Evolutionary conservation across 2,113 vertebrate genomes (phyloP).

Genomic region (Phylloscopus trochiloides): DNA sequence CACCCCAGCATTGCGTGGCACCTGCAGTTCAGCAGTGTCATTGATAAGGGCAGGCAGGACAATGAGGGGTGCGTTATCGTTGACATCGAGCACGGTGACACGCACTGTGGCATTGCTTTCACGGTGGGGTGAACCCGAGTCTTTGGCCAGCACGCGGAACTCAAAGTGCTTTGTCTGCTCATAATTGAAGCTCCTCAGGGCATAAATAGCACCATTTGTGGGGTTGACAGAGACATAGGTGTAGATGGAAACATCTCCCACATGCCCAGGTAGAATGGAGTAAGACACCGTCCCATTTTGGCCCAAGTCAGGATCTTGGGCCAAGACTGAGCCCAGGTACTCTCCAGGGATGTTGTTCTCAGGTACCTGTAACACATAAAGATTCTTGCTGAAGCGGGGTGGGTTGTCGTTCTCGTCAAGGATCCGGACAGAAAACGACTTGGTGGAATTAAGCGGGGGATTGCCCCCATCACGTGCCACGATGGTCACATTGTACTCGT

Average conservation of each 20-base stretch:
- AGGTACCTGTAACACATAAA: slow-evolving; percentile 95
- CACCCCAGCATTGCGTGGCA: slow-evolving; percentile 92
- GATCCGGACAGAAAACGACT: slow-evolving; percentile 93
- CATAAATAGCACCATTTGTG: slow-evolving; percentile 96
- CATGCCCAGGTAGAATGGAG: slow-evolving; percentile 91
- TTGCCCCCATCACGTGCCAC: slow-evolving; percentile 93
- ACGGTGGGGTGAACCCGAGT: slow-evolving; percentile 92
- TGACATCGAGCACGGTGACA: slow-evolving; percentile 93
- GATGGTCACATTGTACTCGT: slow-evolving; percentile 96
- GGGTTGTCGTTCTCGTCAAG: slow-evolving; percentile 97
- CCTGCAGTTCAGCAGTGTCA: slow-evolving; percentile 95
- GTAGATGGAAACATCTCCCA: slow-evolving; percentile 95
- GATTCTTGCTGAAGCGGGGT: slow-evolving; percentile 90
- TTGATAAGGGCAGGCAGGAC: slow-evolving; percentile 91
- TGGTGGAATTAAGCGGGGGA: slow-evolving; percentile 93
- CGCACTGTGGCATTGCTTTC: slow-evolving; percentile 94
- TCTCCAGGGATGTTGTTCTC: slow-evolving; percentile 99
- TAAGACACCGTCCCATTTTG: slow-evolving; percentile 97
- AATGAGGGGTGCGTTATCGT: slow-evolving; percentile 95
- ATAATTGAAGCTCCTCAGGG: slow-evolving; percentile 95
- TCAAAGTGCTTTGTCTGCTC: slow-evolving; percentile 98
- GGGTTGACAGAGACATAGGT: slow-evolving; percentile 97
- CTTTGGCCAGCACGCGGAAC: slow-evolving; percentile 94
- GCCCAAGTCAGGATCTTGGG: slow-evolving; percentile 93
- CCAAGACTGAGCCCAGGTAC: slow-evolving; percentile 92